Base-by-base conservation (phyloP, 2,888 invertebrate genomes). In the Drosophila bunnanda region DNA sequence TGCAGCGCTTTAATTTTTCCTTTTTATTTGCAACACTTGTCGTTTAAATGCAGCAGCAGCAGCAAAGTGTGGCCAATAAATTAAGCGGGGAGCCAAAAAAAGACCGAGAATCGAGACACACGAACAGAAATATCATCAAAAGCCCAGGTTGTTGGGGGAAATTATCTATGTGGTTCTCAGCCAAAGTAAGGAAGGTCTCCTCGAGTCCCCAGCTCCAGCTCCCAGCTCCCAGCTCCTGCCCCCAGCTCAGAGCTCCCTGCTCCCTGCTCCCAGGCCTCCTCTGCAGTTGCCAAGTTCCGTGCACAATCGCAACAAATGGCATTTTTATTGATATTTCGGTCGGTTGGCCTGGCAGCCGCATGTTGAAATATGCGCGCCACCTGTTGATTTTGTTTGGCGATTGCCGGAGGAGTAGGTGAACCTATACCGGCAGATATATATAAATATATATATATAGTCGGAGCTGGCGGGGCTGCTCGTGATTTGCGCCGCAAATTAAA, bases 271-370 rank as follows among this genome's bases (percentile, higher is more conserved):
- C 41, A 12, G 52, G 22, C 41, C 57, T 30, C 17, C 57, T 13
- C 25, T 52, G 50, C 32, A 32, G 50, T 52, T 52, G 50, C 57
- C 39, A 66, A 39, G 70, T 54, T 68, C 86, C 73, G 87, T 83
- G 81, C 74, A 76, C 86, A 83, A 83, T 83, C 88, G 80, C 78
- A 83, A 86, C 89, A 85, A 85, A 89, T 89, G 85, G 85, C 85
- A 85, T 89, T 89, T 85, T 85, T 85, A 85, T 85, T 89, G 88
- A 89, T 89, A 88, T 88, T 88, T 88, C 88, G 88, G 69, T 87
- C 78, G 76, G 70, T 79, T 80, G 66, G 76, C 71, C 71, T 72
- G 81, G 70, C 76, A 82, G 87, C 80, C 77, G 76, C 80, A 83
- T 82, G 82, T 87, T 87, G 84, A 86, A 83, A 83, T 87, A 83